These are phyloP conservation scores for Aquatica leii DNA, from an alignment of 2,888 invertebrate species.

Conservation along the genomic window DNA sequence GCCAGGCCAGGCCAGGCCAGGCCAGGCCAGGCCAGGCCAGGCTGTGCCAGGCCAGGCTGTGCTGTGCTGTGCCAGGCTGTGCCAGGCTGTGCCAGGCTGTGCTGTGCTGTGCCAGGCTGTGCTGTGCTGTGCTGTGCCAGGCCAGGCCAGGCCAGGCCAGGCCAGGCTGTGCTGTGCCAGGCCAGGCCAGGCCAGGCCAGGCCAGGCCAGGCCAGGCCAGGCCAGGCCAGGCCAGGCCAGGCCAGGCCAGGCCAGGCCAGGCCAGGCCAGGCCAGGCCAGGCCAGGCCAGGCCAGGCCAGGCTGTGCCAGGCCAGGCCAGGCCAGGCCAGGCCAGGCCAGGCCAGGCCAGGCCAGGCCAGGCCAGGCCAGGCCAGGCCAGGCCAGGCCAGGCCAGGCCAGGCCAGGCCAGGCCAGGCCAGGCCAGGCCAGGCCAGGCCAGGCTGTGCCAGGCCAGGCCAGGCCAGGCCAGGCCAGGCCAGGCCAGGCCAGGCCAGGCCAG, in stretches of 20 bases:
- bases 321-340: constrained; percentile 3
- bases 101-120: no score
- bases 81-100: no score
- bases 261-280: not conserved
- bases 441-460: no score
- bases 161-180: no score
- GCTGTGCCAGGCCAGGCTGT: no score
- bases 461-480: constrained; percentile 8
- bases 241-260: not conserved
- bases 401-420: constrained; percentile 5
- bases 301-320: no score
- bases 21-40: no score
- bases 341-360: constrained; percentile 7
- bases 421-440: no score
- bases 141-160: no score
- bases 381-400: constrained; percentile 2
- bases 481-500: not conserved
- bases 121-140: no score
- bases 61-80: no score
- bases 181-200: not conserved
- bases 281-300: not conserved
- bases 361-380: constrained; percentile 8
- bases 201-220: not conserved
- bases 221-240: not conserved
- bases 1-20: not conserved